Percentiles rank a stretch among this genome's conserved stretches.
These are phyloP conservation scores for Syngnathus floridae DNA, from an alignment of 2,113 vertebrate genomes.

Conservation along the genomic window DNA sequence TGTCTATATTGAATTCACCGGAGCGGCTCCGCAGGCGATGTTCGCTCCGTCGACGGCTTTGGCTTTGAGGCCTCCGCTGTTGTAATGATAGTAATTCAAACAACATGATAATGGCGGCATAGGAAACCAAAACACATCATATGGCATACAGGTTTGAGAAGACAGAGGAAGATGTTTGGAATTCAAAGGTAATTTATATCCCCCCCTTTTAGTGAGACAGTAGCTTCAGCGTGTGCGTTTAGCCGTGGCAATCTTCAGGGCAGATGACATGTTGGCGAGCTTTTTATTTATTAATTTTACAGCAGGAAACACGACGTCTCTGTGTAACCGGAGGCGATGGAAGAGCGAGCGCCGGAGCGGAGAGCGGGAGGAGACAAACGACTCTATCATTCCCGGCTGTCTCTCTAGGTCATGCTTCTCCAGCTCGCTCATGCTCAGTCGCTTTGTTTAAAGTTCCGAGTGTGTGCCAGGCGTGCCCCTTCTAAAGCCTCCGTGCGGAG, in stretches of 20 bases:
- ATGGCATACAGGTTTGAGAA: slow-evolving; percentile 56
- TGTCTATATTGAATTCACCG: slow-evolving; percentile 56
- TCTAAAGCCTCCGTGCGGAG: slow-evolving; percentile 57
- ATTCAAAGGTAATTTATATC: slow-evolving; percentile 66
- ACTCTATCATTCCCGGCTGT: slow-evolving; percentile 65
- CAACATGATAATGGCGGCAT: slow-evolving; percentile 61
- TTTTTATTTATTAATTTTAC: slow-evolving; percentile 71
- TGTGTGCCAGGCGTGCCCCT: slow-evolving; percentile 63
- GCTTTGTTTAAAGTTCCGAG: slow-evolving; percentile 68
- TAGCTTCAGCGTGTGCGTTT: slow-evolving; percentile 57
- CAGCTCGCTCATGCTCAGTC: slow-evolving; percentile 59
- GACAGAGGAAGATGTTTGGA: slow-evolving; percentile 48
- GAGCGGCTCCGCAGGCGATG: slow-evolving; percentile 56
- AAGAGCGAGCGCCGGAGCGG: slow-evolving; percentile 48
- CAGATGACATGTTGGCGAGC: slow-evolving; percentile 63
- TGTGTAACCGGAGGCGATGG: slow-evolving; percentile 62
- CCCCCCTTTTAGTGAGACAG: slow-evolving; percentile 49
- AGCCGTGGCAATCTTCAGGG: slow-evolving; percentile 67
- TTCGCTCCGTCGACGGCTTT: slow-evolving; percentile 40
- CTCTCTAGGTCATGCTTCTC: slow-evolving; percentile 69
- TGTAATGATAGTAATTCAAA: slow-evolving; percentile 71
- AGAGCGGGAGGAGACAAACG: slow-evolving; percentile 62
- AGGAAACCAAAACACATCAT: slow-evolving; percentile 62
- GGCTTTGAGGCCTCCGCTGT: slow-evolving; percentile 49
- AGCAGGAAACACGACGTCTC: slow-evolving; percentile 64